Conservation (phyloP, 1,140 invertebrate species). For the Plodia interpunctella region DNA sequence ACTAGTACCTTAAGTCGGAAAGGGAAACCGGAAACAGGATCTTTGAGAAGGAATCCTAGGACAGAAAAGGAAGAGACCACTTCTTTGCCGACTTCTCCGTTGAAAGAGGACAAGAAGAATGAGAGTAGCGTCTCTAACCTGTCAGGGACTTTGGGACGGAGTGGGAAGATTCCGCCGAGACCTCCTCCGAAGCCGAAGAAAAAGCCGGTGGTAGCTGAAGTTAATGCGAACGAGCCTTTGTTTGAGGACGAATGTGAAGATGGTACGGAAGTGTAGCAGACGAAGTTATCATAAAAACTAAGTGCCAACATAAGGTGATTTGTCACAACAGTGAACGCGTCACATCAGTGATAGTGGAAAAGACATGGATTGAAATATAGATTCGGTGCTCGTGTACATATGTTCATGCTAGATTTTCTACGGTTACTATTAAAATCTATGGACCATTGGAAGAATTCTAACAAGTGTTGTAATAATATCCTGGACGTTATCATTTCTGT, state of each 20-base stretch:
- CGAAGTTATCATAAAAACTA: slow-evolving; percentile 31
- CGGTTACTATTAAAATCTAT: slow-evolving; percentile 55
- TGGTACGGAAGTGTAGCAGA: slow-evolving; percentile 87
- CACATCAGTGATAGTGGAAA: slow-evolving; percentile 48
- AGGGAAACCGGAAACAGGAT: slow-evolving; percentile 68
- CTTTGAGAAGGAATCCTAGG: slow-evolving; percentile 53
- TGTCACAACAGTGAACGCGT: slow-evolving; percentile 18
- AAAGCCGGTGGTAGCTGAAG: slow-evolving; percentile 76
- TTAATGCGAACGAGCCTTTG: slow-evolving; percentile 79
- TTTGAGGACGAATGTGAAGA: slow-evolving; percentile 92
- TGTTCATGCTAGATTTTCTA: slow-evolving; percentile 73
- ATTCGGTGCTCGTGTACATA: slow-evolving; percentile 74
- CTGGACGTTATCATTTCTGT: not conserved
- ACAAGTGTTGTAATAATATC: slow-evolving; percentile 27
- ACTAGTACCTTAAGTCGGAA: slow-evolving; percentile 53
- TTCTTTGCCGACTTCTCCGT: slow-evolving; percentile 50
- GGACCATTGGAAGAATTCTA: slow-evolving; percentile 61
- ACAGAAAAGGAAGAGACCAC: slow-evolving; percentile 46
- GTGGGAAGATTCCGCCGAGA: slow-evolving; percentile 86
- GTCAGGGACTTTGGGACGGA: slow-evolving; percentile 62
- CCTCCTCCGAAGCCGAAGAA: slow-evolving; percentile 89
- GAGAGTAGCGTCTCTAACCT: slow-evolving; percentile 55
- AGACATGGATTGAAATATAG: slow-evolving; percentile 42
- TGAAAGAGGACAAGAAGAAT: slow-evolving; percentile 63
- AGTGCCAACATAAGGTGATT: slow-evolving; percentile 69